These are phyloP conservation scores for Macrophya annulata DNA, from an alignment of 2,888 invertebrate genomes.

Conservation along the genomic window DNA sequence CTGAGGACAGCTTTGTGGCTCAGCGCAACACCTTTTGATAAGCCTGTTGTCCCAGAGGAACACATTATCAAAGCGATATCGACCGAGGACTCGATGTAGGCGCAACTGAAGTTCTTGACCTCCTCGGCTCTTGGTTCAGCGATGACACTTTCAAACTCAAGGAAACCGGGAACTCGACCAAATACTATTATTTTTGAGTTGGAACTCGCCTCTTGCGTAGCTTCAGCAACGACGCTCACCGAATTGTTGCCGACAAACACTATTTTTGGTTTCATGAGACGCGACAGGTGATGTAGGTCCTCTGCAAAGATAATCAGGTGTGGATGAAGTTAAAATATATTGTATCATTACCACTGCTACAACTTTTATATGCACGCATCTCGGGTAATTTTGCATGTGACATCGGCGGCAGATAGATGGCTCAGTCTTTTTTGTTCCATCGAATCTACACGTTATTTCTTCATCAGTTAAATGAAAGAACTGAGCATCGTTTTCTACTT, in stretches of 20 bases:
- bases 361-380: neutral
- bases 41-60: slow-evolving; percentile 74
- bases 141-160: slow-evolving; percentile 11
- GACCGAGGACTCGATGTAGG: slow-evolving; percentile 56
- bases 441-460: neutral
- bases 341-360: no score
- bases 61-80: slow-evolving; percentile 69
- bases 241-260: slow-evolving; percentile 59
- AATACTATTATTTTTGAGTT: slow-evolving; percentile 61
- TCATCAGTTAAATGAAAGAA: neutral
- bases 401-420: no score
- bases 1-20: slow-evolving; percentile 64
- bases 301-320: neutral
- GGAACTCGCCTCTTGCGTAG: slow-evolving; percentile 56
- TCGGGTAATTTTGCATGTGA: no score
- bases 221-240: slow-evolving; percentile 47
- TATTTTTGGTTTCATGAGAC: slow-evolving; percentile 61
- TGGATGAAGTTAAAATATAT: neutral
- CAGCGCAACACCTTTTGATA: slow-evolving; percentile 65
- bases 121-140: slow-evolving; percentile 2
- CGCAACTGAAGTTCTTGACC: slow-evolving; percentile 60
- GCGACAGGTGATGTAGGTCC: neutral
- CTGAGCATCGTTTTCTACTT: neutral
- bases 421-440: slow-evolving; percentile 59
- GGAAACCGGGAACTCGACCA: slow-evolving; percentile 55